Conservation (phyloP, 1,140 invertebrate species). For the Drosophila rufa region DNA sequence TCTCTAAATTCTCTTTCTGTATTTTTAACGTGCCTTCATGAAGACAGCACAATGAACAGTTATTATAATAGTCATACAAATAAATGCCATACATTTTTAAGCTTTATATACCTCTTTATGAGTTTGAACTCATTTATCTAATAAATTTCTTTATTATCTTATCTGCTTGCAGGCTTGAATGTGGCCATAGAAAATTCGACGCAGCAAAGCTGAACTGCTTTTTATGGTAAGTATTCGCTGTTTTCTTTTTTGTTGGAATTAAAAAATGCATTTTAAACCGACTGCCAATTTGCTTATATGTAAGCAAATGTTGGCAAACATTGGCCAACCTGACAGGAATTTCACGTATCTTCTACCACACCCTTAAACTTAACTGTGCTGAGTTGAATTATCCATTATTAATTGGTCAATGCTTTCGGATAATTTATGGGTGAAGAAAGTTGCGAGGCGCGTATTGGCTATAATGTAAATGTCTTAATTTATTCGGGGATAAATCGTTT, state of each 20-base stretch:
- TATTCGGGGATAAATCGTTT: neutral
- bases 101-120: neutral
- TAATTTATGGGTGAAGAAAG: conserved; percentile 49
- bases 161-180: conserved; percentile 40
- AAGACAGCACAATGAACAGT: neutral
- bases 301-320: conserved; percentile 1
- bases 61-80: neutral
- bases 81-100: neutral
- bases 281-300: conserved; percentile 21
- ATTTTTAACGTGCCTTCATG: neutral
- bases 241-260: no score
- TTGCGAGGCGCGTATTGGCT: conserved; percentile 7
- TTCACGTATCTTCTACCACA: conserved; percentile 28
- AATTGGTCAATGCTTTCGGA: conserved; percentile 34
- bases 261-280: conserved; percentile 1
- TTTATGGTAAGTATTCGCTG: conserved; percentile 52
- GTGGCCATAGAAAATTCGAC: conserved; percentile 17
- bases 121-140: conserved; percentile 19
- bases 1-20: neutral
- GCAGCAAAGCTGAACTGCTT: conserved; percentile 34
- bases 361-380: conserved; percentile 12
- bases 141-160: conserved; percentile 24
- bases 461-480: neutral
- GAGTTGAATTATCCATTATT: conserved; percentile 38
- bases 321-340: conserved; percentile 16